Conservation (phyloP, 2,888 invertebrate species). For the Molorchus minor region DNA sequence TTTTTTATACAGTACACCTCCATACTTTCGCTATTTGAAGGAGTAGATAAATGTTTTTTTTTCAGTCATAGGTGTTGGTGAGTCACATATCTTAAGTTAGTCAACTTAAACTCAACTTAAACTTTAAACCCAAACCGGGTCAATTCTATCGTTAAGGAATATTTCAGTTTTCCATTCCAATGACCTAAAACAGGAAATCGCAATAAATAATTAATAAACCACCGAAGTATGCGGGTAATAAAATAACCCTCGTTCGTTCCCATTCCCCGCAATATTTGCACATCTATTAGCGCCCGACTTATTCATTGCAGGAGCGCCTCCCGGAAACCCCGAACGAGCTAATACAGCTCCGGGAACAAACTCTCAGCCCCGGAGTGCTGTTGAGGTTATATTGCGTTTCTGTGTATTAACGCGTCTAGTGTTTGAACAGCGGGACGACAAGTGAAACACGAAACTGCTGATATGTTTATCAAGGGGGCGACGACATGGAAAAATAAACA, state of each 20-base stretch:
- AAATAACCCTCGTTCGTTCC: conserved; percentile 2
- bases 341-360: conserved; percentile 41
- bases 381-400: conserved; percentile 53
- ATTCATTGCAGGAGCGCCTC: conserved; percentile 49
- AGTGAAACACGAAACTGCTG: conserved; percentile 35
- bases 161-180: too few relatives aligned
- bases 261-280: conserved; percentile 54
- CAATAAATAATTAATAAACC: background rate
- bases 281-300: conserved; percentile 59
- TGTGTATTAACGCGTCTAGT: conserved; percentile 52
- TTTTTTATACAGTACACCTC: too few relatives aligned
- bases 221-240: background rate
- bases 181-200: too few relatives aligned
- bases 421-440: conserved; percentile 40
- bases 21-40: too few relatives aligned
- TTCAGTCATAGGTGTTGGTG: too few relatives aligned
- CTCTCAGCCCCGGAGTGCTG: conserved; percentile 38
- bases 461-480: conserved; percentile 39
- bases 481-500: background rate
- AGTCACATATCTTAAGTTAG: too few relatives aligned
- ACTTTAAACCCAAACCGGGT: too few relatives aligned
- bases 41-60: too few relatives aligned
- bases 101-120: too few relatives aligned
- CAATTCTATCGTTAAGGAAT: too few relatives aligned
- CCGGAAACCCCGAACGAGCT: conserved; percentile 52